phyloP scores from a whole-genome alignment of 2,797 vertebrate species.

The Halcyon smyrnensis region DNA sequence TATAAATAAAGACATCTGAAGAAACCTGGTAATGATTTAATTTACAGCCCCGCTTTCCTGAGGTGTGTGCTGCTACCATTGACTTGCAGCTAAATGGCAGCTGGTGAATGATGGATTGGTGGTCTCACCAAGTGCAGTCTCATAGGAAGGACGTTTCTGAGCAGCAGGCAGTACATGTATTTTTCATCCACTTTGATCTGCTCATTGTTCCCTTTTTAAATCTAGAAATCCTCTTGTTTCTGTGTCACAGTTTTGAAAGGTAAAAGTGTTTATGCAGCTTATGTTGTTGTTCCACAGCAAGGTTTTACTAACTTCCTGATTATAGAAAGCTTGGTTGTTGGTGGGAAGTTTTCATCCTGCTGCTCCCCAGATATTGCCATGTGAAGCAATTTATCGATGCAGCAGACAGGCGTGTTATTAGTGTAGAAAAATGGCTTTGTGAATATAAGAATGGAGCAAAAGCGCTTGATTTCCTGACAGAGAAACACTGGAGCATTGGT shows the following conservation, averaged over 20 bases:
- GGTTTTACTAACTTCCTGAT: slow-evolving; percentile 21
- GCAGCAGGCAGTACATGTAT: neutral
- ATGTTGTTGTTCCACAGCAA: neutral
- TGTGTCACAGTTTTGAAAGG: neutral
- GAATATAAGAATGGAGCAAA: neutral
- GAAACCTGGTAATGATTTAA: neutral
- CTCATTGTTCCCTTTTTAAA: neutral
- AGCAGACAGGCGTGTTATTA: neutral
- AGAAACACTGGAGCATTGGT: neutral
- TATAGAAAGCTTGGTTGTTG: neutral
- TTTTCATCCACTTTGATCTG: slow-evolving; percentile 3
- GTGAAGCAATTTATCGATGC: neutral
- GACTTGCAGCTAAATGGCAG: neutral
- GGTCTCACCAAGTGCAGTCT: neutral
- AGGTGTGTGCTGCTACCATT: neutral
- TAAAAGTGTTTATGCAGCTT: neutral
- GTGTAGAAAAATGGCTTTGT: neutral
- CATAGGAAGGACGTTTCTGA: neutral
- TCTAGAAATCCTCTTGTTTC: neutral
- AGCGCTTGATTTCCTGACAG: neutral
- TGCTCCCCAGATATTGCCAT: neutral
- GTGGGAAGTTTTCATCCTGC: neutral
- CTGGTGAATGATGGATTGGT: neutral
- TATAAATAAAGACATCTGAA: neutral
- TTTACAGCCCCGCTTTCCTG: neutral